Conservation (phyloP, 1,140 invertebrate genomes). For the Leptinotarsa undecemlineata region DNA sequence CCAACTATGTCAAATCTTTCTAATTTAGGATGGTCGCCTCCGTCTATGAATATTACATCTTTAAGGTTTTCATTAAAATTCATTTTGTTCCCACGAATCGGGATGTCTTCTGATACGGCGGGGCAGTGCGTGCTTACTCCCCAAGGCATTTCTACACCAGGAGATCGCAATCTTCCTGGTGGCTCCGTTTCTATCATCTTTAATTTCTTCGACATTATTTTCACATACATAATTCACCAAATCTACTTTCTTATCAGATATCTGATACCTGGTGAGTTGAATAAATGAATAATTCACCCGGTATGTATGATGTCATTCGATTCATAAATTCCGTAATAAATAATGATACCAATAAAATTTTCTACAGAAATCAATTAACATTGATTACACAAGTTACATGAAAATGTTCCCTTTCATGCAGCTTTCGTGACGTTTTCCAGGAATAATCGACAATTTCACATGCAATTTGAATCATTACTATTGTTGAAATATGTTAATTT, state of each 20-base stretch:
- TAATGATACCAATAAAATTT: too few species aligned
- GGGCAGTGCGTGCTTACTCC: not conserved
- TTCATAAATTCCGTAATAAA: too few species aligned
- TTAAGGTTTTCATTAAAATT: not conserved
- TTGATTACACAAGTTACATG: not conserved
- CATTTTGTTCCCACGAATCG: not conserved
- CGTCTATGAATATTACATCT: not conserved
- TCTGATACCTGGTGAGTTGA: too few species aligned
- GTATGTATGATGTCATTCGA: too few species aligned
- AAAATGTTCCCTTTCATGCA: not conserved
- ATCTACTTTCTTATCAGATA: too few species aligned
- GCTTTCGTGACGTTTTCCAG: not conserved
- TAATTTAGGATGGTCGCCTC: slow-evolving; percentile 1
- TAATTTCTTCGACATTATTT: too few species aligned
- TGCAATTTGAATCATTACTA: not conserved
- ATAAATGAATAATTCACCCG: too few species aligned
- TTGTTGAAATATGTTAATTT: not conserved
- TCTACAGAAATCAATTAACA: not conserved
- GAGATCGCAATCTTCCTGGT: not conserved
- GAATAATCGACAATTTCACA: not conserved
- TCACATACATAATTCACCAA: too few species aligned
- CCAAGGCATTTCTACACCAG: not conserved
- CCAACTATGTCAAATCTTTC: not conserved
- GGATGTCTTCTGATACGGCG: not conserved
- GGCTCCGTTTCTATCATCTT: not conserved